Evolutionary conservation across 2,888 invertebrate genomes (phyloP), one percentile per base, ranked within the genome.

Genomic region (Ferrisia virgata): DNA sequence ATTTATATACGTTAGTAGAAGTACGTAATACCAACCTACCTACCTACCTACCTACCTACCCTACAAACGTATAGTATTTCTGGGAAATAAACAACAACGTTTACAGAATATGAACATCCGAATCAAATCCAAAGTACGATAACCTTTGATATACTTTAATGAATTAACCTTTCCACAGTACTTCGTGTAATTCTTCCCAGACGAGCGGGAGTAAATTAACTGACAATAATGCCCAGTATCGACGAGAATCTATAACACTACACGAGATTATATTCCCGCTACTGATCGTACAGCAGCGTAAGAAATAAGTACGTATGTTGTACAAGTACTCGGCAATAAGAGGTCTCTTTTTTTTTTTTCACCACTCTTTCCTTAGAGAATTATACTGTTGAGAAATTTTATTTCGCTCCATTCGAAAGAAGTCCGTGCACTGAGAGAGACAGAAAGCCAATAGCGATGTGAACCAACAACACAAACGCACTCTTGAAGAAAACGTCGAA

Each of bases 401-500:
- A 72, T n/a, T 76, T 18, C 11, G 1, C 18, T 36, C n/a, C 18
- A 28, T 64, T 15, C 28, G 13, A 28, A 31, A 13, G 8, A 64
- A 28, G 28, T 1, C 58, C 15, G 18, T 11, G 39, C 39, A 11
- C 5, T 11, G 64, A 64, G 5, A 15, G 25, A 64, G 64, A 64
- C 1, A 28, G 25, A 64, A 25, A 28, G 25, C 25, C 25, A 64
- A 28, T 64, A 64, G 25, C 28, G 64, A 64, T 28, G 28, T 31
- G 18, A 76, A 25, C 18, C 18, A 79, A 36, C 79, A 18, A 79
- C 43, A 47, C 79, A 36, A 78, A 79, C 79, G 79, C 28, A 79
- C 79, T 40, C 25, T 28, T 43, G n/a, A 22, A 64, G 28, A 64
- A 76, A 79, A 79, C 79, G 79, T 79, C 79, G 79, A 79, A 79